These are phyloP conservation scores for Nothocercus nigrocapillus DNA, from an alignment of 2,113 vertebrate genomes.

Conservation along the genomic window DNA sequence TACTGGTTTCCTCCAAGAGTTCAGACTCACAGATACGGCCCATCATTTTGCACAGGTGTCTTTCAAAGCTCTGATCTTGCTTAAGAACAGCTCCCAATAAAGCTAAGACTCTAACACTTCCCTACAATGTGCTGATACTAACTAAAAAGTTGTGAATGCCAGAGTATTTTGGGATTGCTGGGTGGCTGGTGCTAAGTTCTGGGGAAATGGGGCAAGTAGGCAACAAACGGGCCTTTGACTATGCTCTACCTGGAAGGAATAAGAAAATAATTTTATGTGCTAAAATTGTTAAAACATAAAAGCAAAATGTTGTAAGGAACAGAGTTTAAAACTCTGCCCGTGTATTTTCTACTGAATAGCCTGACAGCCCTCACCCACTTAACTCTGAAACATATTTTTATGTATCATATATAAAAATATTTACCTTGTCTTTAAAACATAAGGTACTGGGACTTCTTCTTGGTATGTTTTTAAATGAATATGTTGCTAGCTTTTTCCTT, in stretches of 20 bases:
- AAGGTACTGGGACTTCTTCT: constrained; percentile 50
- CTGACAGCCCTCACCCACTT: not conserved
- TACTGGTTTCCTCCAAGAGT: not conserved
- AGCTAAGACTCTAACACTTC: not conserved
- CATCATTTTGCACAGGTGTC: not conserved
- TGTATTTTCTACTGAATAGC: not conserved
- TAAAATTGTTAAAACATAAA: not conserved
- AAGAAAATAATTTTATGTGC: not conserved
- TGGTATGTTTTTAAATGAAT: constrained; percentile 76
- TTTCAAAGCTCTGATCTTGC: not conserved
- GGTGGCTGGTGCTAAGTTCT: not conserved
- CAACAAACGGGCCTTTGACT: not conserved
- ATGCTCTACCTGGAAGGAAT: not conserved
- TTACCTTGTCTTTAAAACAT: constrained; percentile 78
- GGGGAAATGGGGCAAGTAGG: not conserved
- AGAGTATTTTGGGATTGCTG: not conserved
- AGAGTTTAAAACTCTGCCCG: not conserved
- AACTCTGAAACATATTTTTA: not conserved
- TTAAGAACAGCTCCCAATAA: not conserved
- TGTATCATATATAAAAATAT: not conserved
- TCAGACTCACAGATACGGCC: not conserved
- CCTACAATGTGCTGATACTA: not conserved
- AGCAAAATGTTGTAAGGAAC: not conserved
- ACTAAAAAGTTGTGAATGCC: not conserved
- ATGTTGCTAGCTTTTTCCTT: constrained; percentile 52